Evolutionary conservation across 2,888 invertebrate species (phyloP), one percentile per base, ranked within the genome.

Genomic region (Fragum whitleyi): DNA sequence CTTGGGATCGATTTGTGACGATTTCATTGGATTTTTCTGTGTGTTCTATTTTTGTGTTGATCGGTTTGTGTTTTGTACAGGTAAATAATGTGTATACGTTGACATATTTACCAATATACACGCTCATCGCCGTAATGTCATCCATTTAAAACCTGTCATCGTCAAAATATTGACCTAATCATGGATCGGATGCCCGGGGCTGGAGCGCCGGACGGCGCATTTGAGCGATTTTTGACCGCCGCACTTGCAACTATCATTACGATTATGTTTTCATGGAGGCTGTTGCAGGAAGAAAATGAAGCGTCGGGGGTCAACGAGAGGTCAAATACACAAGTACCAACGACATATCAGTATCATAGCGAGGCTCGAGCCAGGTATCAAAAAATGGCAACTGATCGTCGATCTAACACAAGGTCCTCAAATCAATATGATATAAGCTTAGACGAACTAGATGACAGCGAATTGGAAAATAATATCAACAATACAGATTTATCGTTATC

Each of bases 161-260:
- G 9, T 9, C 11, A 5, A 57, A 21, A 57, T 28, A 7, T 14
- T 16, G 9, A 29, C 26, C 19, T 32, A 65, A 9, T 42, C 26
- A 85, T 82, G 85, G 85, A 85, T 80, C 74, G 72, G 61, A 62
- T 85, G 21, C 85, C 85, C 21, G 57, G 73, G 36, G 87, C 78
- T n/a, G 80, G 69, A 3, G 83, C 86, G 9, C 77, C 86, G 32
- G 90, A 87, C 32, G 92, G 92, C 32, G 91, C 92, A 0, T 92
- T 93, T 74, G 93, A 92, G 79, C 75, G 92, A n/a, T 92, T 92
- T 68, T 83, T 93, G 6, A 90, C 93, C 1, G 92, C 93, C 0
- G 92, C 93, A 26, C 86, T 93, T 21, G 93, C 92, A 14, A 91
- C 93, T 0, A 92, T 93, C 11, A 90, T 93, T 11, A 93, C 93